Evolutionary conservation across 2,888 invertebrate genomes (phyloP).

Genomic region (Altica lythri): DNA sequence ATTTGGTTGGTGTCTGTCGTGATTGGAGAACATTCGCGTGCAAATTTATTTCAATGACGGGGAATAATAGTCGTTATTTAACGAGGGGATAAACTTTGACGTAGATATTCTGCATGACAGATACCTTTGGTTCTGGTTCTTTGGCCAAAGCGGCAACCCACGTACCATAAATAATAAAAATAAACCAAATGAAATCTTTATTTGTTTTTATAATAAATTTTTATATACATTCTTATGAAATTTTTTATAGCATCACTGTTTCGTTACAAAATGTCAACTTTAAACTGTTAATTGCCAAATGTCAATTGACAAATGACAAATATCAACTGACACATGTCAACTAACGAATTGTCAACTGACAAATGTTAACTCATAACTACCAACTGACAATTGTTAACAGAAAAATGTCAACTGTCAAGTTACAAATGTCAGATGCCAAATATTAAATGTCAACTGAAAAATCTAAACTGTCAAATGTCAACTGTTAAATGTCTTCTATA

Average conservation of each 20-base stretch:
- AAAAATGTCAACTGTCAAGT: not conserved
- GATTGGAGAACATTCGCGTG: slow-evolving; percentile 25
- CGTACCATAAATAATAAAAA: slow-evolving; percentile 3
- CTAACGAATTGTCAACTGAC: not conserved
- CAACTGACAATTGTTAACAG: not conserved
- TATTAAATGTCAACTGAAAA: no score
- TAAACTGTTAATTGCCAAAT: no score
- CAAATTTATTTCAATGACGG: slow-evolving; percentile 20
- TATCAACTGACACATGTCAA: not conserved
- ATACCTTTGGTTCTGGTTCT: slow-evolving; percentile 10
- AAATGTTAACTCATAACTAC: not conserved
- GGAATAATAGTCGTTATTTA: slow-evolving; percentile 22
- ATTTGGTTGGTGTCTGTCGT: slow-evolving; percentile 27
- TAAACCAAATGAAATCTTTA: no score
- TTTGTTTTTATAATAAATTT: not conserved
- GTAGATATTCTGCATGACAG: slow-evolving; percentile 18
- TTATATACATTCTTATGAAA: not conserved
- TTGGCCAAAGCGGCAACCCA: slow-evolving; percentile 4
- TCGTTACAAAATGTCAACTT: no score
- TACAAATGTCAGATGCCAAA: no score
- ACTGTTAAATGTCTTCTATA: no score
- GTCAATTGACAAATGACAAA: not conserved
- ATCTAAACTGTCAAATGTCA: no score
- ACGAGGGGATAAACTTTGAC: slow-evolving; percentile 21
- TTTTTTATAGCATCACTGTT: no score